Evolutionary conservation across 2,888 invertebrate species (phyloP).

Genomic region (Brachycybe producta): DNA sequence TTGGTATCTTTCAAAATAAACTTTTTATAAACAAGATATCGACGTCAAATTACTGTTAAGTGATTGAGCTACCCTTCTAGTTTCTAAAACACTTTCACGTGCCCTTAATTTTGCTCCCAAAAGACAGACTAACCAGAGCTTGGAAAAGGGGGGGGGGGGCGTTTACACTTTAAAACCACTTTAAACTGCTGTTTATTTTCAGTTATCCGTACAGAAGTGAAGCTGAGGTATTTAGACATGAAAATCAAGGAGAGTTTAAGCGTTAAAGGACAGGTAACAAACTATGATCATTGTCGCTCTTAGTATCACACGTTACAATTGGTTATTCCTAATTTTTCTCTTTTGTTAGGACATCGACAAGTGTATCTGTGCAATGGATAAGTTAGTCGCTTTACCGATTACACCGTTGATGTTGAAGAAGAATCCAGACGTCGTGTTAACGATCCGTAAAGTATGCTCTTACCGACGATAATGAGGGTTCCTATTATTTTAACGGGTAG

Average conservation of each 20-base stretch:
- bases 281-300: neutral
- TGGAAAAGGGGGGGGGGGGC: too few species aligned
- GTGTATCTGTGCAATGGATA: conserved; percentile 26
- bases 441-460: conserved; percentile 32
- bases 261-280: conserved; percentile 15
- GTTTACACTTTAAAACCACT: too few species aligned
- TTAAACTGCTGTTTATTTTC: too few species aligned
- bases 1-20: too few species aligned
- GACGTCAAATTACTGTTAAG: too few species aligned
- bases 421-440: conserved; percentile 34
- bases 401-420: conserved; percentile 31
- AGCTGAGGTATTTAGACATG: conserved; percentile 7
- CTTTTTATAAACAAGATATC: too few species aligned
- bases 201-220: conserved; percentile 17
- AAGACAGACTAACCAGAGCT: too few species aligned
- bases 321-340: neutral
- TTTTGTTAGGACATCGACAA: conserved; percentile 16
- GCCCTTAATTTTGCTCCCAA: too few species aligned
- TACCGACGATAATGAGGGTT: neutral
- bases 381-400: conserved; percentile 31
- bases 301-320: neutral
- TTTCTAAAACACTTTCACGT: too few species aligned
- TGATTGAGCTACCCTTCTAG: too few species aligned
- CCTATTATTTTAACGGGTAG: too few species aligned
- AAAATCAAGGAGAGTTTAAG: conserved; percentile 17